Base-by-base conservation (phyloP, 2,113 vertebrate genomes). In the Mystacornis crossleyi region DNA sequence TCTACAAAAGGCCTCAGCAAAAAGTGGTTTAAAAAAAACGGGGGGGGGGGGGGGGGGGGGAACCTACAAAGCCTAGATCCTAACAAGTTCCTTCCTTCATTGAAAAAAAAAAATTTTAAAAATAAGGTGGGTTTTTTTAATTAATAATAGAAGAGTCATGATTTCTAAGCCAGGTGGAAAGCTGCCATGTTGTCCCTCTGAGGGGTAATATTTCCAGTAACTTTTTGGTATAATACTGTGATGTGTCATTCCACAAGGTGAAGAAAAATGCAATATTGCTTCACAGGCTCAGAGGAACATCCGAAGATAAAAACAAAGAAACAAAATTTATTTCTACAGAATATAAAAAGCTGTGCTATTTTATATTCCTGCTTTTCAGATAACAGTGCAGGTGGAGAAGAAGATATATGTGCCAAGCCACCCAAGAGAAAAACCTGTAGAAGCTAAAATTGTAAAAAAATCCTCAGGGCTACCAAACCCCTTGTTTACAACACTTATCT, bases 21-120 rank as follows among this genome's bases (percentile, higher is more conserved):
- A 93, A 79, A 51, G 7, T 55, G 14, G 8, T 26, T 43, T n/a
- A n/a, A n/a, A 17, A 42, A 40, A 40, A 40, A 40, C 5, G 0
- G 4, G 18, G 19, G 11, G 1, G 2, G 4, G n/a, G n/a, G n/a
- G n/a, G n/a, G n/a, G n/a, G n/a, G 5, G 0, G 4, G 18, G 19
- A n/a, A n/a, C 6, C 23, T 81, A 51, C 5, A 64, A 75, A 82
- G 23, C 9, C 25, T 60, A 64, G 21, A 48, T 54, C 11, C 18
- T 75, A 81, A 62, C 3, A 74, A 58, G 6, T 66, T 50, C 34
- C 25, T 79, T 85, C 34, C 10, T 47, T 74, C 20, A 54, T 26
- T 6, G 0, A 40, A 40, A 60, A 70, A 7, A 25, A 24, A 42
- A 42, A 42, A 42, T 42, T 42, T 42, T 14, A 42, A 43, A 43